Conservation (phyloP, 2,113 vertebrate species). For the Ibidorhyncha struthersii region DNA sequence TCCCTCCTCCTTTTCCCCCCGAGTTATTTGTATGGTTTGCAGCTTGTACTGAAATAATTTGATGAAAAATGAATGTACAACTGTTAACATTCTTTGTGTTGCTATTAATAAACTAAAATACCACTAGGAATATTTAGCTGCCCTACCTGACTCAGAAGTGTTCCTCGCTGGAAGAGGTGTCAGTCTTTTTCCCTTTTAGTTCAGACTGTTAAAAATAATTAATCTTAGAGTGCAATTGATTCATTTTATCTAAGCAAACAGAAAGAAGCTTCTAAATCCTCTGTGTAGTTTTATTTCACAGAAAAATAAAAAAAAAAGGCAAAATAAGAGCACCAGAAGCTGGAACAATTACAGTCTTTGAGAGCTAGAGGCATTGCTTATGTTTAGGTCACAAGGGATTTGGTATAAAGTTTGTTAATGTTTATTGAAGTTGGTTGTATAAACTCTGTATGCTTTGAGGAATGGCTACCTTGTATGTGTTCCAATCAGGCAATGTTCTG, state of each 20-base stretch:
- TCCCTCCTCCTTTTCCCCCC: neutral
- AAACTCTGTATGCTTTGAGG: neutral
- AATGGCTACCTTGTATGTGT: neutral
- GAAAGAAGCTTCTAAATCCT: neutral
- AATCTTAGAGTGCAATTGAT: neutral
- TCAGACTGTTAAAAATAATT: neutral
- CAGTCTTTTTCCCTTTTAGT: neutral
- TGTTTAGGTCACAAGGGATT: neutral
- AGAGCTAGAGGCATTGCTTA: neutral
- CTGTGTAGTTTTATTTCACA: neutral
- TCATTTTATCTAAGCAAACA: neutral
- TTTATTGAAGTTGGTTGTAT: neutral
- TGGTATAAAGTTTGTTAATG: neutral
- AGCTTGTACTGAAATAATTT: neutral
- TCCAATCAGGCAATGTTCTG: neutral
- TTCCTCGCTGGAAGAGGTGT: neutral
- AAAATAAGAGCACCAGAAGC: neutral
- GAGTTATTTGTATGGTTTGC: neutral
- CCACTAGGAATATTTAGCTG: neutral
- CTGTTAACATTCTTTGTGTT: neutral
- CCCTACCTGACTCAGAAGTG: neutral
- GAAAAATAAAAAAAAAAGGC: neutral
- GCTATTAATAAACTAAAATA: neutral
- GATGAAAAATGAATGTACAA: neutral
- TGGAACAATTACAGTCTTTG: neutral